Base-by-base conservation (phyloP, 2,113 vertebrate species). In the Megaleporinus macrocephalus region DNA sequence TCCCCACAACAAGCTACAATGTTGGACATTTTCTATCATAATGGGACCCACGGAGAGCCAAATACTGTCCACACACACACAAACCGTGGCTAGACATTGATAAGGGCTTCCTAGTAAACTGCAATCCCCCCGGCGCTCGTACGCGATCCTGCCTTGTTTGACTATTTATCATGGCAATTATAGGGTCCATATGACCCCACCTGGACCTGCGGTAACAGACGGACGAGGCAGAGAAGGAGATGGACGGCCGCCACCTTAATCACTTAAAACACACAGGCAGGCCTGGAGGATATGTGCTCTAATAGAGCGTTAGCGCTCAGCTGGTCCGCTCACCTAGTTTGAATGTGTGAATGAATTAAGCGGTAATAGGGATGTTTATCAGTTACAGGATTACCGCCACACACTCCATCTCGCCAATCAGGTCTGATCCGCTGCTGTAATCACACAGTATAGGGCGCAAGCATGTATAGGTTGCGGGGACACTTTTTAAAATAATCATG, bases 141-240 rank as follows among this genome's bases (percentile, higher is more conserved):
- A 36, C 57, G 22, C 57, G 29, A 44, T 41, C 33, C 62, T 53
- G 29, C 20, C 22, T 75, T 79, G 59, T 74, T 49, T 73, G 47
- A 76, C 73, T 59, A 62, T 77, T 71, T 73, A 79, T 84, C 66
- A 76, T 22, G 18, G 33, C 81, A 80, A 83, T 83, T 83, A 83
- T 55, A 27, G 55, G 36, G 49, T 36, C 30, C 78, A 69, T 74
- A 78, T 83, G 85, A 83, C 80, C 86, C 57, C 74, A 49, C 73
- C 51, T 91, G 73, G 83, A 90, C 87, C 87, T 78, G 63, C 81
- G 27, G 74, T 89, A 78, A 83, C 82, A 87, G 53, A 80, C 78
- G 73, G 82, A 82, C 73, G 59, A 78, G 78, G 69, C 20, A 14
- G 33, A 69, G 69, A 74, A 83, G 76, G 69, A 80, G 41, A 79